phyloP scores from a whole-genome alignment of 2,113 vertebrate species.

The Henicopernis longicauda region DNA sequence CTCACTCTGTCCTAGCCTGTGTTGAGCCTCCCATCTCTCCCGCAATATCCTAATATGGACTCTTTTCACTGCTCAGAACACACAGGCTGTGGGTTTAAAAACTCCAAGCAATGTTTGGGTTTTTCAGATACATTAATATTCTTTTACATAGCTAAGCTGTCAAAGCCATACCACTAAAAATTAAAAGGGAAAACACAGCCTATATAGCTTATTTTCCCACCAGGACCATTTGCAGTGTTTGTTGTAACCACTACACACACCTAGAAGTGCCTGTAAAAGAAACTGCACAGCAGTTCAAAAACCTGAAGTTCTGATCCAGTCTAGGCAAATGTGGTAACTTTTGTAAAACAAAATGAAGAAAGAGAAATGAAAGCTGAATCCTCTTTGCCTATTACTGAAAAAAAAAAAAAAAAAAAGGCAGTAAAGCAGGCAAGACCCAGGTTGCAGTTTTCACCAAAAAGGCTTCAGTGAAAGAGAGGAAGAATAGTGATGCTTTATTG shows the following conservation, averaged over 20 bases:
- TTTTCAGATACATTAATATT: not conserved
- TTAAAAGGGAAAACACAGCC: not conserved
- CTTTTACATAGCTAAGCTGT: not conserved
- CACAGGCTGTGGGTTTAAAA: accelerated
- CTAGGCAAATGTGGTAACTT: not conserved
- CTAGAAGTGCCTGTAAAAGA: not conserved
- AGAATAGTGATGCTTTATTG: not conserved
- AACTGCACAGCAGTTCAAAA: not conserved
- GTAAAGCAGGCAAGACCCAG: not conserved
- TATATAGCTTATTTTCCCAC: not conserved
- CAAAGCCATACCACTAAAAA: not conserved
- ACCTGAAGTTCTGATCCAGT: not conserved
- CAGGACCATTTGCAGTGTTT: not conserved
- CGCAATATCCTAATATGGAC: not conserved
- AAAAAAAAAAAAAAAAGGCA: not conserved
- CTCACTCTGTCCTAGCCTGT: not conserved
- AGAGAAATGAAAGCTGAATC: not conserved
- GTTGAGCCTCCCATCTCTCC: not conserved
- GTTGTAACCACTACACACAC: not conserved
- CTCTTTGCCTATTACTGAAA: not conserved
- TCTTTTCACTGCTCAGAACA: not conserved
- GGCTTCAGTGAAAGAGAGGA: not conserved
- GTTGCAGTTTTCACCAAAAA: not conserved
- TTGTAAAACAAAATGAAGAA: not conserved
- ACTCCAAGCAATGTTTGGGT: not conserved